These are phyloP conservation scores for Papilio aristodemus DNA, from an alignment of 1,140 invertebrate species.

Conservation along the genomic window DNA sequence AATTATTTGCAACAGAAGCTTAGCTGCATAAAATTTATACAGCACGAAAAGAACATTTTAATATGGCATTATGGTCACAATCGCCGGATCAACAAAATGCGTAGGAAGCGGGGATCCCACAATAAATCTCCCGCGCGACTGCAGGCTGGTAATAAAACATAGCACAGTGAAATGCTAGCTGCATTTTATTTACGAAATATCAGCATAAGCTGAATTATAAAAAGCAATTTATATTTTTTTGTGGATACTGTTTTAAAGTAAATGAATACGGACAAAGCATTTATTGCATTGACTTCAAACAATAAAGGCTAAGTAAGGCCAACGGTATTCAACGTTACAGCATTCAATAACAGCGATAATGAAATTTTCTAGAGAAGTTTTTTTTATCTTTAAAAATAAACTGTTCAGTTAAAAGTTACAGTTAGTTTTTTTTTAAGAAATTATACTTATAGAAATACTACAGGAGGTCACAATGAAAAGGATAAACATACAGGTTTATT, in stretches of 20 bases:
- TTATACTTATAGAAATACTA: too few species aligned
- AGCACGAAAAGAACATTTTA: conserved; percentile 1
- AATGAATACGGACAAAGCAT: conserved; percentile 1
- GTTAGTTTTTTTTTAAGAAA: too few species aligned
- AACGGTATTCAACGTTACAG: conserved; percentile 4
- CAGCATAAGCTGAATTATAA: neutral
- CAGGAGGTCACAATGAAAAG: too few species aligned
- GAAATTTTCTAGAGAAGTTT: neutral
- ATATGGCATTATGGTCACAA: conserved; percentile 2
- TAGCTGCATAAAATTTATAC: neutral
- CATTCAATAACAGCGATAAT: neutral
- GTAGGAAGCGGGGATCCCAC: conserved; percentile 8
- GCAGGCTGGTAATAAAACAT: conserved; percentile 4
- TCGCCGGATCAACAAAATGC: conserved; percentile 8
- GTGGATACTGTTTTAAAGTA: neutral
- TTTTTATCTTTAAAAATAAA: neutral
- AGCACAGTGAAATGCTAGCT: neutral
- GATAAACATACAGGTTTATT: too few species aligned
- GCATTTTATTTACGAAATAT: conserved; percentile 2
- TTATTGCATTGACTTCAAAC: neutral
- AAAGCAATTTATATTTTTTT: neutral
- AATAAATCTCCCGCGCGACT: conserved; percentile 18
- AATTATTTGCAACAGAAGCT: neutral
- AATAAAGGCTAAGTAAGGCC: neutral
- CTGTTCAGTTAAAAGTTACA: too few species aligned